Evolutionary conservation across 2,113 vertebrate species (phyloP), one percentile per base, ranked within the genome.

Genomic region (Equus przewalskii): DNA sequence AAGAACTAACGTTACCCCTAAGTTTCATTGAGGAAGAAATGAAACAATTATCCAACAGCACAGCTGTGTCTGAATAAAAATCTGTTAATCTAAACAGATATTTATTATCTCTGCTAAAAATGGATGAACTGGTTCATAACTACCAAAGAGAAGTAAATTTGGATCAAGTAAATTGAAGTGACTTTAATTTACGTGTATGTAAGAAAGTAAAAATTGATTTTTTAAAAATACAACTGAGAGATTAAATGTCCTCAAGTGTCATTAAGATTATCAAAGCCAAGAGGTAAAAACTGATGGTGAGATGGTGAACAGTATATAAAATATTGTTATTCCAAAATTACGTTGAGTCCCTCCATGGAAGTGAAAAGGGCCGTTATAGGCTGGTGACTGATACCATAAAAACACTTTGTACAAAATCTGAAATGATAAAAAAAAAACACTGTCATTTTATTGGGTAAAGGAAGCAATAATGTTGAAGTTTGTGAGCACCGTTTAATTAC

Each of bases 401-500:
- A 94, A 15, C n/a, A 16, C 51, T 89, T 65, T 49, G 10, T 72
- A 64, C 4, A 73, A 60, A 22, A 84, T 51, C 4, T 88, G 72
- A 96, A 96, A 58, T 91, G 8, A 81, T 81, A 1, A 18, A 19
- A 67, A 64, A 91, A 51, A 72, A 30, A 30, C 12, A 22, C 33
- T 49, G 56, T 30, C 5, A 16, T 84, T 90, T 92, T 94, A 87
- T 21, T 81, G 64, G 58, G 16, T 90, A 54, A 84, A 78, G 14
- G 49, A 94, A 96, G 21, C 9, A 26, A 56, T 67, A 81, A 76
- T 49, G 1, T 51, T 69, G 3, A 87, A 82, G 14, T 87, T 92
- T 79, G 83, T 85, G 21, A 64, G 22, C 8, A 41, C 15, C n/a
- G 92, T 87, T 87, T 64, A 94, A 84, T 95, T 96, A 33, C 4